Percentiles rank a stretch among this genome's conserved stretches.
Conservation (phyloP, 2,888 invertebrate genomes). For the Frankliniella fusca region DNA sequence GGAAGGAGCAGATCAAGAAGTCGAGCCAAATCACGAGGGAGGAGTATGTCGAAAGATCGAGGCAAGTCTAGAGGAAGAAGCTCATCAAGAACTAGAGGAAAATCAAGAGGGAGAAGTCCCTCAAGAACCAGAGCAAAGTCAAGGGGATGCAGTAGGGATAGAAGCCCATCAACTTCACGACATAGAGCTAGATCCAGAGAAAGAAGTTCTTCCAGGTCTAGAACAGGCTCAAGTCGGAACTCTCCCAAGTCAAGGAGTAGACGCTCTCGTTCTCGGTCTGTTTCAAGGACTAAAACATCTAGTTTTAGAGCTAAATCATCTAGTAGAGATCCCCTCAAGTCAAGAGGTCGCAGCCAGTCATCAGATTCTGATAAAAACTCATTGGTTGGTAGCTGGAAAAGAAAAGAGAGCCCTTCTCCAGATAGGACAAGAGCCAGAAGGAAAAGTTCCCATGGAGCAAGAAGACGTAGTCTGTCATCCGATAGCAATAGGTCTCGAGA, state of each 20-base stretch:
- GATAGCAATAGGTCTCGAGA: not conserved
- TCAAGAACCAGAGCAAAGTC: not conserved
- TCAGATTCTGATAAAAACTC: not conserved
- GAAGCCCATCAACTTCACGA: not conserved
- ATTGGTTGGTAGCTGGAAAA: not conserved
- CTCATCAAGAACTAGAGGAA: not conserved
- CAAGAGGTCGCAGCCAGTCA: not conserved
- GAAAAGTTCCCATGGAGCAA: not conserved
- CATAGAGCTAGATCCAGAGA: not conserved
- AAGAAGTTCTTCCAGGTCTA: not conserved
- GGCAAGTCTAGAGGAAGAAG: conserved; percentile 3
- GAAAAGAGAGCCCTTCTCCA: not conserved
- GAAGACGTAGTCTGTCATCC: not conserved
- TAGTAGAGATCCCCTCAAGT: not conserved
- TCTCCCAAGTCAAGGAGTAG: not conserved
- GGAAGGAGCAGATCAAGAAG: not conserved
- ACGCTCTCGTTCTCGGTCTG: not conserved
- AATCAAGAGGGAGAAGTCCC: not conserved
- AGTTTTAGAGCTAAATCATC: not conserved
- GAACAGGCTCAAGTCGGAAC: not conserved
- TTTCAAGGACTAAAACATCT: not conserved
- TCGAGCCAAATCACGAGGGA: not conserved
- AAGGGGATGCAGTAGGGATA: not conserved
- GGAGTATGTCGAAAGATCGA: not conserved
- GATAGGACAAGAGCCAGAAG: not conserved